Conservation (phyloP, 2,888 invertebrate genomes). For the Eulithis testata region DNA sequence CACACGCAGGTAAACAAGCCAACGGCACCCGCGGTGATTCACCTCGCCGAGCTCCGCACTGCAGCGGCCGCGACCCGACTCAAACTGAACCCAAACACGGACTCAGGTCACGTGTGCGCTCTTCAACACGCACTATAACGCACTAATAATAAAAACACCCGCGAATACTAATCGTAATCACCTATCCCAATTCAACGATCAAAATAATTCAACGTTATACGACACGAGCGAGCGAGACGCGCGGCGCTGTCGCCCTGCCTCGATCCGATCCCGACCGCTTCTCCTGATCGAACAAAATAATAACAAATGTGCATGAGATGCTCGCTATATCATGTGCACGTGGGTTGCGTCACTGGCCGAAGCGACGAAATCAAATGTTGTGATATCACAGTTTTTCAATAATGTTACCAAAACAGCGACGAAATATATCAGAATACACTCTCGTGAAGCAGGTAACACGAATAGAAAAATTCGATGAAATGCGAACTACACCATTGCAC, state of each 20-base stretch:
- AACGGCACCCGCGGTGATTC: constrained; percentile 80
- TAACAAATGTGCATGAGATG: constrained; percentile 88
- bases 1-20: constrained; percentile 82
- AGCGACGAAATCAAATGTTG: constrained; percentile 61
- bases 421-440: constrained; percentile 64
- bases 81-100: constrained; percentile 79
- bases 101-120: constrained; percentile 76
- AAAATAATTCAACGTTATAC: constrained; percentile 62
- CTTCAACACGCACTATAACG: constrained; percentile 60
- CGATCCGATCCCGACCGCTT: constrained; percentile 70
- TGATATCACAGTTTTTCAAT: constrained; percentile 54
- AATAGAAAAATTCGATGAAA: constrained; percentile 75
- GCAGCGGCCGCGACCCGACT: constrained; percentile 75
- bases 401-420: constrained; percentile 60
- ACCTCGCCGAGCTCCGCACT: constrained; percentile 75
- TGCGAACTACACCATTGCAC: constrained; percentile 73
- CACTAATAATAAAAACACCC: constrained; percentile 68
- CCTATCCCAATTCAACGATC: constrained; percentile 57
- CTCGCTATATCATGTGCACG: constrained; percentile 80
- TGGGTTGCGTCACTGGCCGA: constrained; percentile 80
- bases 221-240: constrained; percentile 67
- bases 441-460: constrained; percentile 61
- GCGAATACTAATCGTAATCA: constrained; percentile 62
- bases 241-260: constrained; percentile 72
- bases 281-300: constrained; percentile 88